phyloP scores from a whole-genome alignment of 1,140 invertebrate species.

The Papilio glaucus region DNA sequence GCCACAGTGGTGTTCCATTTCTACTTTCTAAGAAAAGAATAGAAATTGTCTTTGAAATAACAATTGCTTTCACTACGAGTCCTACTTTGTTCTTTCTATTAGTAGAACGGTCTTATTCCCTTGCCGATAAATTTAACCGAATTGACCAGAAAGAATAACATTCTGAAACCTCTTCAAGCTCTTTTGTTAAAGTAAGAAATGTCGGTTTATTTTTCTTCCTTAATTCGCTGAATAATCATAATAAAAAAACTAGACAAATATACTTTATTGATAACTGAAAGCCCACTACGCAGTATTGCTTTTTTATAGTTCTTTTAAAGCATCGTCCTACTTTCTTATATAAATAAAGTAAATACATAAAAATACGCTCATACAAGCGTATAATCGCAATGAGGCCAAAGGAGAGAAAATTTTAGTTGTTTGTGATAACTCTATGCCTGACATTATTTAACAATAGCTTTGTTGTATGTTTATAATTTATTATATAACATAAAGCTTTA shows the following conservation, averaged over 20 bases:
- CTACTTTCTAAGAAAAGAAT: not conserved
- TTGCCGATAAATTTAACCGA: constrained; percentile 7
- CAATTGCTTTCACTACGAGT: not conserved
- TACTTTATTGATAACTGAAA: constrained; percentile 10
- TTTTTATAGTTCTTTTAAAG: constrained; percentile 23
- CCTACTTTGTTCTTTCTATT: not conserved
- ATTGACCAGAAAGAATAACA: not conserved
- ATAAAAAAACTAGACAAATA: constrained; percentile 20
- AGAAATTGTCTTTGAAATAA: not conserved
- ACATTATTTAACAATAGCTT: constrained; percentile 4
- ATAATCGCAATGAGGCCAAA: constrained; percentile 1
- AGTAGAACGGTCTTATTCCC: not conserved
- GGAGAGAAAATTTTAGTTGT: not conserved
- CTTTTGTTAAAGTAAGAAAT: constrained; percentile 6
- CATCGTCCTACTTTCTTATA: not conserved
- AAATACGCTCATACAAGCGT: not conserved
- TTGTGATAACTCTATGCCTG: not conserved
- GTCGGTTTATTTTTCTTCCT: constrained; percentile 8
- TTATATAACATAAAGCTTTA: no score
- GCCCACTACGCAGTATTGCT: not conserved
- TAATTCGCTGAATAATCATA: constrained; percentile 4
- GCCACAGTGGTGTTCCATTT: not conserved
- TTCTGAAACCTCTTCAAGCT: not conserved
- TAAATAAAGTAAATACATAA: not conserved
- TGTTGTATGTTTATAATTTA: constrained; percentile 7